Base-by-base conservation (phyloP, 2,888 invertebrate species). In the Macroteleia sp. region DNA sequence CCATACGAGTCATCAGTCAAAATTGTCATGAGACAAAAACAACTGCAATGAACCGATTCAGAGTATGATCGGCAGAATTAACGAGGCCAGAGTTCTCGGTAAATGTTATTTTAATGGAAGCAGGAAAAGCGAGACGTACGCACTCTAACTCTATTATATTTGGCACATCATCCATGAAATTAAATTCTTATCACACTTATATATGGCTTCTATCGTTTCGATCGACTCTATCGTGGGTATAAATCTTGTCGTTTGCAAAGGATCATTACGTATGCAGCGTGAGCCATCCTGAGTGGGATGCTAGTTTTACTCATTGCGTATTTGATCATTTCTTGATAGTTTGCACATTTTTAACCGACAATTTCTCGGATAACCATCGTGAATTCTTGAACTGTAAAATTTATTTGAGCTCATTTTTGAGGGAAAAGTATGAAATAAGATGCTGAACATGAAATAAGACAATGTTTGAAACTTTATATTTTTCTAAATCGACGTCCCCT, bases 101-200 rank as follows among this genome's bases (percentile, higher is more conserved):
- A 42, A 59, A 57, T 36, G 48, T 64, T 57, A 62, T 69, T 62
- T 64, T 66, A 62, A 67, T 62, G 34, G 61, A 17, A 42, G 28
- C n/a, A 20, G n/a, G 20, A 2, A 3, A 16, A n/a, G 16, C 41
- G 17, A 14, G 12, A 25, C 42, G 44, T n/a, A 14, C 10, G 28
- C 22, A 36, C 41, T 14, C 59, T 22, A 73, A 73, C 73, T 69
- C 67, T 52, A 77, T 77, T 73, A 77, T 69, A 69, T 77, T 73
- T 50, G 56, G 46, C 64, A 69, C 62, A 69, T 73, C 77, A 73
- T 56, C 73, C 77, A 77, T 77, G 67, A 77, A 77, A 77, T 77
- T 77, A 73, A 77, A 77, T 77, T 77, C 73, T 77, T 77, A 77
- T 77, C 61, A 32, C 56, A 56, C 70, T 56, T 70, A 77, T 46